Conservation (phyloP, 2,797 vertebrate species). For the Austrolebias charrua region DNA sequence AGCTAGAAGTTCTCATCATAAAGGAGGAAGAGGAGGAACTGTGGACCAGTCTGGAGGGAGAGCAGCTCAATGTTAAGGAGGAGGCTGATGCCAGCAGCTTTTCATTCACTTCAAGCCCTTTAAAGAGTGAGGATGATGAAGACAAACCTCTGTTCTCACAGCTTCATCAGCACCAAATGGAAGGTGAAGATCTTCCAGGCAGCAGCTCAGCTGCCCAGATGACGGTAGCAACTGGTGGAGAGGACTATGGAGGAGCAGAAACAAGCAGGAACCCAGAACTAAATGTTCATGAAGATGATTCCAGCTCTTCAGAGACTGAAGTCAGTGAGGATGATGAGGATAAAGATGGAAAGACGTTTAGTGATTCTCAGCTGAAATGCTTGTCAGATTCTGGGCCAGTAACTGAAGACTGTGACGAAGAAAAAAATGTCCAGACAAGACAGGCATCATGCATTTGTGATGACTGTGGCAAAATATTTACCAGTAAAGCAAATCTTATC, state of each 20-base stretch:
- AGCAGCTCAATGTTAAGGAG: too few species aligned
- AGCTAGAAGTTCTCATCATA: too few species aligned
- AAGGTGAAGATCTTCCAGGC: background rate
- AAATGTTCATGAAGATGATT: background rate
- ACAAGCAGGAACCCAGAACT: background rate
- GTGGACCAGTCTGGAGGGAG: too few species aligned
- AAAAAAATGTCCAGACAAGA: background rate
- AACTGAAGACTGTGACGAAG: too few species aligned
- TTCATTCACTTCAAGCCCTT: too few species aligned
- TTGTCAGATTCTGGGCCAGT: too few species aligned
- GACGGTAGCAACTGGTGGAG: background rate
- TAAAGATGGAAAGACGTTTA: too few species aligned
- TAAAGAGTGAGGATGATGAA: background rate
- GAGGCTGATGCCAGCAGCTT: too few species aligned
- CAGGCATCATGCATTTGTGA: background rate
- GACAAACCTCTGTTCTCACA: background rate
- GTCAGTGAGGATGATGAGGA: background rate
- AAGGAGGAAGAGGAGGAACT: too few species aligned
- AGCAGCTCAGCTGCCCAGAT: background rate
- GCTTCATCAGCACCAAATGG: background rate
- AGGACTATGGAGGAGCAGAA: background rate
- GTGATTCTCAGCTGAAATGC: background rate
- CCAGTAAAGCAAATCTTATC: too few species aligned
- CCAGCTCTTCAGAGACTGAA: background rate
- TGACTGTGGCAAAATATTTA: background rate